These are phyloP conservation scores for Poecilia picta DNA, from an alignment of 2,797 vertebrate species.

Conservation along the genomic window DNA sequence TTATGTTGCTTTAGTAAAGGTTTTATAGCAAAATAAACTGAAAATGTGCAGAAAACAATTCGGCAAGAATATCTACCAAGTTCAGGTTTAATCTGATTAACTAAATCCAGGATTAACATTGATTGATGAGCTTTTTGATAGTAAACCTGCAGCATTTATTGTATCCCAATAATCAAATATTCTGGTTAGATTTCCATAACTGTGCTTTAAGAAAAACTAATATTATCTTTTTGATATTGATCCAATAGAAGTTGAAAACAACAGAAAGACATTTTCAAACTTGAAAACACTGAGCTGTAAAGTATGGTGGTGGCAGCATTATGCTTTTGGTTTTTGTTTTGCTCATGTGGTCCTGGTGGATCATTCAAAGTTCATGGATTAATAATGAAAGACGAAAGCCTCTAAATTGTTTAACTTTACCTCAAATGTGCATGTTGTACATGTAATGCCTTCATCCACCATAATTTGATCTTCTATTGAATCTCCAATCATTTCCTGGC, in stretches of 20 bases:
- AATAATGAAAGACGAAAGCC: not conserved
- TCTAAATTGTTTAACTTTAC: not conserved
- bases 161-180: not conserved
- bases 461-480: not conserved
- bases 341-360: not conserved
- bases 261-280: not conserved
- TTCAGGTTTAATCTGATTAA: not conserved
- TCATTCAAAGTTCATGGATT: not conserved
- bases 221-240: not conserved
- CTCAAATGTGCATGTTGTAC: not conserved
- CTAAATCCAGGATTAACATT: not conserved
- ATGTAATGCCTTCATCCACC: not conserved
- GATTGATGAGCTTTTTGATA: not conserved
- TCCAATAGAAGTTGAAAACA: not conserved
- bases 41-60: not conserved
- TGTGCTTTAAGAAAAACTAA: not conserved
- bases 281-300: not conserved
- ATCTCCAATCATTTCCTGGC: not conserved
- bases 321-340: not conserved
- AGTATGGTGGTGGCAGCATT: not conserved
- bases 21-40: not conserved
- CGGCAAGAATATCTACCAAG: not conserved
- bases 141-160: not conserved
- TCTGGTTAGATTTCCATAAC: not conserved
- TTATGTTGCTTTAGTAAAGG: not conserved